phyloP scores from a whole-genome alignment of 2,113 vertebrate species.

The Tenebrosternarchus preto region DNA sequence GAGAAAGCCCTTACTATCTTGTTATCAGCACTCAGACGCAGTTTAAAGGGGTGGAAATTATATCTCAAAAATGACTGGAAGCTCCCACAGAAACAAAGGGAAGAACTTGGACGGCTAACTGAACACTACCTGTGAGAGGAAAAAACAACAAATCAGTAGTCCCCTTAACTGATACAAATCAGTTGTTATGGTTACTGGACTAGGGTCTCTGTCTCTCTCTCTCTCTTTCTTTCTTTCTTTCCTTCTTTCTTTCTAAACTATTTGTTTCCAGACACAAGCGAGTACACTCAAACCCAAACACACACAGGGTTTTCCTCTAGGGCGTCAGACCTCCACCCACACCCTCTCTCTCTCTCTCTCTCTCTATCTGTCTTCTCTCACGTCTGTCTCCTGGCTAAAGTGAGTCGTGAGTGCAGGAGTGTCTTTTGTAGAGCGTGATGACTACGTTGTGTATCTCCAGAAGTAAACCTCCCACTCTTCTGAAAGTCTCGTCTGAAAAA shows the following conservation, averaged over 20 bases:
- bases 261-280: too few relatives aligned
- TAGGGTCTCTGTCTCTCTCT: too few relatives aligned
- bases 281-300: neutral
- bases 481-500: slow-evolving; percentile 10
- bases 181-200: slow-evolving; percentile 10
- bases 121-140: neutral
- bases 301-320: neutral
- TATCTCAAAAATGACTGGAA: slow-evolving; percentile 24
- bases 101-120: neutral
- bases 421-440: neutral
- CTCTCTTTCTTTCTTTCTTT: too few relatives aligned
- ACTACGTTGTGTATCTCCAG: neutral
- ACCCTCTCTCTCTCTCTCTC: neutral
- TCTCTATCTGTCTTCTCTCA: neutral
- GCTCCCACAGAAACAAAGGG: slow-evolving; percentile 3
- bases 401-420: neutral
- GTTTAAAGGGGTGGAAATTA: slow-evolving; percentile 5
- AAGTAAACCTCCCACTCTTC: slow-evolving; percentile 25
- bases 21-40: neutral
- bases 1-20: too few relatives aligned
- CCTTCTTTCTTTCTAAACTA: too few relatives aligned
- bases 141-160: slow-evolving; percentile 2
- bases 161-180: slow-evolving; percentile 14
- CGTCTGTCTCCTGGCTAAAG: neutral
- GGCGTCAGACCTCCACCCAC: neutral